A percentile compares a stretch with the other conserved stretches of the same genome.
Evolutionary conservation across 2,113 vertebrate species (phyloP).

Genomic region (Paedocypris sp.): DNA sequence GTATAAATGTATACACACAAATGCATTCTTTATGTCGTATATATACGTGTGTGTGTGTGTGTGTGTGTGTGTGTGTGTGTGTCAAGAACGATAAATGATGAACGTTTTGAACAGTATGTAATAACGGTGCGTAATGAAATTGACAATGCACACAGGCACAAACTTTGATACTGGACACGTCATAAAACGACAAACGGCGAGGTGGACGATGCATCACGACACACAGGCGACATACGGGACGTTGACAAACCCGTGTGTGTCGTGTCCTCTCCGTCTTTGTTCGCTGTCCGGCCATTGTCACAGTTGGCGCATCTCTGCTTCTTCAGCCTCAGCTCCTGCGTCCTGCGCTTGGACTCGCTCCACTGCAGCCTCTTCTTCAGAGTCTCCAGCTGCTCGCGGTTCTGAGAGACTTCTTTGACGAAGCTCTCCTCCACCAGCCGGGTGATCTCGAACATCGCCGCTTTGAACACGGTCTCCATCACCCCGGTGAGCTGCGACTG

Average conservation of each 20-base stretch:
- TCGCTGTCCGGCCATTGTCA: slow-evolving; percentile 25
- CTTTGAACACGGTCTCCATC: slow-evolving; percentile 67
- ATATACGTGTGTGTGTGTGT: too few species aligned
- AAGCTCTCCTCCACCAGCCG: slow-evolving; percentile 63
- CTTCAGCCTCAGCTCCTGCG: slow-evolving; percentile 23
- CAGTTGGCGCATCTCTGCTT: slow-evolving; percentile 44
- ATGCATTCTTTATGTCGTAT: too few species aligned
- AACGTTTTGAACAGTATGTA: too few species aligned
- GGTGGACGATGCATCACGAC: too few species aligned
- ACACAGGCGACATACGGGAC: too few species aligned
- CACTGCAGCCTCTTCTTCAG: slow-evolving; percentile 54
- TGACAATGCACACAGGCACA: too few species aligned
- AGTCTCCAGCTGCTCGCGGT: slow-evolving; percentile 57
- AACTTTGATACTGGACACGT: too few species aligned
- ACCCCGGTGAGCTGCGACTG: slow-evolving; percentile 65
- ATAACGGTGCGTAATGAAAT: too few species aligned
- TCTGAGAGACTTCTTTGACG: slow-evolving; percentile 56
- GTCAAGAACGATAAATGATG: too few species aligned
- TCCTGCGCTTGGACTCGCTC: slow-evolving; percentile 46
- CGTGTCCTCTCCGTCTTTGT: slow-evolving; percentile 1
- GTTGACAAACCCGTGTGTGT: slow-evolving; percentile 38
- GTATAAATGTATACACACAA: too few species aligned
- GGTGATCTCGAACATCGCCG: slow-evolving; percentile 67
- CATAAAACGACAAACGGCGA: too few species aligned
- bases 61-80: too few species aligned